Base-by-base conservation (phyloP, 1,140 invertebrate genomes). In the Formica selysi region DNA sequence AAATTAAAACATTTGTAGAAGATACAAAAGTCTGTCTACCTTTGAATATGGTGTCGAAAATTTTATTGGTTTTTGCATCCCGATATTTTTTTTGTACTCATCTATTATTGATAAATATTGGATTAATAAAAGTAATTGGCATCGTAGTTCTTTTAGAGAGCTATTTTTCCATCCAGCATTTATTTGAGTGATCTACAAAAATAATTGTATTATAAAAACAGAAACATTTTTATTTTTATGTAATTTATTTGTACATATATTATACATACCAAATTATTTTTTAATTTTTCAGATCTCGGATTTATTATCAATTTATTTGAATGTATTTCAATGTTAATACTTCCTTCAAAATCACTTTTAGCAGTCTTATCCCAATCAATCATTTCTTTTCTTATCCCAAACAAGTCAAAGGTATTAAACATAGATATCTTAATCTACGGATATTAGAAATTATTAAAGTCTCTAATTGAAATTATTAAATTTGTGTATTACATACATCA, bases 91-190 rank as follows among this genome's bases (percentile, higher is more conserved):
- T 26, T 88, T 85, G 32, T 91, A 89, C 11, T 78, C 76, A 51
- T 93, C 92, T 36, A 94, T 73, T 38, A 92, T 92, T n/a, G 78
- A 86, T 65, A 95, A 86, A 86, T 92, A 94, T 26, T 93, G 73
- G 68, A 92, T 83, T 48, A 95, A 61, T 16, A 94, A 44, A 11
- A 92, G 51, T 38, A 94, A 89, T 76, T 94, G 89, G 22, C 91
- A 41, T 93, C 93, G 93, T 26, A 94, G 85, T 61, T 92, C 86
- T 57, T 80, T 87, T 6, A 95, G 81, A 51, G 85, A 83, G 85
- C 92, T 93, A 36, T 67, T 67, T n/a, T 81, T 89, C 32, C 76
- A 86, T 57, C 91, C 92, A 38, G 89, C 86, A 36, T 86, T 85
- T 59, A 92, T 76, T 92, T 94, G 90, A 48, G 87, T 80, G 62